Base-by-base conservation (phyloP, 2,888 invertebrate species). In the Danaus chrysippus region DNA sequence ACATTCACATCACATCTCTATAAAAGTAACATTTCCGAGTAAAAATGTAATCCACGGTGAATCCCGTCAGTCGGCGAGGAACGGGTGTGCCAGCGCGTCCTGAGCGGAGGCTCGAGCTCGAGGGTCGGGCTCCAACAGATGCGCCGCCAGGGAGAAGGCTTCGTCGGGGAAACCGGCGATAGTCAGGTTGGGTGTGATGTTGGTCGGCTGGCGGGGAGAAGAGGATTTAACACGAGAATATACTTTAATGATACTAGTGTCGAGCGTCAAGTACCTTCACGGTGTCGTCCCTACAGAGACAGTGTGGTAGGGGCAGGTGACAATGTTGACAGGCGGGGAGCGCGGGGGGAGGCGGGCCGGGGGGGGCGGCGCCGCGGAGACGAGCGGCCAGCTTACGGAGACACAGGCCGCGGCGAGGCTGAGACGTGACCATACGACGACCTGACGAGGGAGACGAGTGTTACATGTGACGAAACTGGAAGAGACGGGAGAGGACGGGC, bases 51-150 rank as follows among this genome's bases (percentile, higher is more conserved):
- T 49, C 15, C 17, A 17, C 10, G 15, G 17, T n/a, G 10, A 10
- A 17, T 17, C 3, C 17, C 17, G 17, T 59, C 49, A 56, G 56
- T 42, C 63, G 42, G 67, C 59, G 54, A 97, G 92, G 87, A 96
- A 97, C 57, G 95, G 93, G 92, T 97, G 97, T 52, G 85, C 80
- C 42, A 97, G 89, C 52, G 97, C 97, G 63, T 93, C 92, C 15
- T 92, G 92, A 42, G 97, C 97, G 10, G 94, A 92, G 67, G 94
- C 93, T 72, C 97, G 93, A 42, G 92, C 92, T 73, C 92, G 88
- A n/a, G 96, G 96, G 91, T 96, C 93, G n/a, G 96, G 92, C 79
- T 96, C 95, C 71, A 97, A 87, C 71, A 97, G 91, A 58, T 92
- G 92, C 69, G 88, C 86, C 62, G 96, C 91, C 69, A 97, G 91